Evolutionary conservation across 2,113 vertebrate species (phyloP), one percentile per base, ranked within the genome.

Genomic region (Lepidothrix coronata): DNA sequence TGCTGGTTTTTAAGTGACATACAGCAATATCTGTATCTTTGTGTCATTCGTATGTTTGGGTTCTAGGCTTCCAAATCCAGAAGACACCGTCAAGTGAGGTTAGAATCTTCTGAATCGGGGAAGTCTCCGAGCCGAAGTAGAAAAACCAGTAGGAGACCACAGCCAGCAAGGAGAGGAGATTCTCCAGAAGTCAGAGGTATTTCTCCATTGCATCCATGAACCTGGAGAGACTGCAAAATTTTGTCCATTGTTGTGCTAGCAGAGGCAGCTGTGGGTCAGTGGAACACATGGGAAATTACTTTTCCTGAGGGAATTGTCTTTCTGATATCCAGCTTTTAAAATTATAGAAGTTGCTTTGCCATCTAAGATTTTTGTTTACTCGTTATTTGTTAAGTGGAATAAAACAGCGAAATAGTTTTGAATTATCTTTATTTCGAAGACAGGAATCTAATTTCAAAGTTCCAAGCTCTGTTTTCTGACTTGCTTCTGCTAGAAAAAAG

Each of bases 21-120:
- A 9, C 11, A 61, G 22, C 30, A 77, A 28, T 51, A 10, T 8
- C 5, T 58, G 48, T 35, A 8, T 49, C 71, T 74, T 62, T 66
- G 23, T 58, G 13, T 79, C 54, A 13, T 59, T 84, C 44, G 3
- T 78, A 5, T 58, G 9, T 54, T 52, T 87, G 86, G 68, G 12
- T 92, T 97, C 66, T 89, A 99, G 99, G 98, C 93, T 14, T 97
- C 97, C 39, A 99, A 95, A 93, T 98, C 99, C 8, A 98, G 99
- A 73, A 98, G 99, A 37, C 99, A 99, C 91, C 98, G 99, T 12
- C 98, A 98, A 57, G 97, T 99, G 52, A 97, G 95, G 83, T 20
- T 99, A n/a, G 98, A 98, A 17, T 88, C 96, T 19, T 93, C 97
- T 12, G 94, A 95, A 23, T 65, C 89, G 0, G 96, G 62, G n/a